phyloP scores from a whole-genome alignment of 1,140 invertebrate species.

The Eubasilissa regina region DNA sequence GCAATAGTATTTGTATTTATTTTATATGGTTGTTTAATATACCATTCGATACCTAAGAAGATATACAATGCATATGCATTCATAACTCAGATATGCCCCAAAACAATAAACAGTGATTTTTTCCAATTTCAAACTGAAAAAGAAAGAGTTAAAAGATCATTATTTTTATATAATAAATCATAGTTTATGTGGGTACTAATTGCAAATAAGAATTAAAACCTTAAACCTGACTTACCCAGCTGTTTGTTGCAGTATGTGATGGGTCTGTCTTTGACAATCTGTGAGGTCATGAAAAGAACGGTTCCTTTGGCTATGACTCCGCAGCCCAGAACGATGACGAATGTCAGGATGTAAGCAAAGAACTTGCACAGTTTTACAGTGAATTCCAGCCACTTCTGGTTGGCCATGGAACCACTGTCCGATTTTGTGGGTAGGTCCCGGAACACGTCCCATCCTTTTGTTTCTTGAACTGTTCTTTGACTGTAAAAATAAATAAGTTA shows the following conservation, averaged over 20 bases:
- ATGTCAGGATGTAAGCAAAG: slow-evolving; percentile 87
- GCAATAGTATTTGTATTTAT: too few species aligned
- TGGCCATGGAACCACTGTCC: slow-evolving; percentile 91
- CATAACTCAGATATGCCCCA: too few species aligned
- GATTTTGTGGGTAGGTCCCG: slow-evolving; percentile 89
- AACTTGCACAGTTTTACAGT: slow-evolving; percentile 91
- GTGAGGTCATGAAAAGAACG: slow-evolving; percentile 93
- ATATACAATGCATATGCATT: too few species aligned
- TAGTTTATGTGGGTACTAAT: not conserved
- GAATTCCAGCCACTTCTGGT: slow-evolving; percentile 87
- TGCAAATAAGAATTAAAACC: not conserved
- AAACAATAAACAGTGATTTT: too few species aligned
- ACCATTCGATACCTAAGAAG: too few species aligned
- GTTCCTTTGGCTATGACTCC: slow-evolving; percentile 90
- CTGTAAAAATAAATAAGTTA: slow-evolving; percentile 70
- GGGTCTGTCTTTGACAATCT: slow-evolving; percentile 82
- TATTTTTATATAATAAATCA: too few species aligned
- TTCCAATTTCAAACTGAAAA: too few species aligned
- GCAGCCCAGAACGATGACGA: slow-evolving; percentile 85
- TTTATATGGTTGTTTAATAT: too few species aligned
- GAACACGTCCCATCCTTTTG: slow-evolving; percentile 97
- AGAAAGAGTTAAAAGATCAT: too few species aligned
- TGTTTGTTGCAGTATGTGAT: slow-evolving; percentile 87
- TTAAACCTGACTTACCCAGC: slow-evolving; percentile 76
- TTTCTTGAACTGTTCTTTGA: slow-evolving; percentile 87